Conservation (phyloP, 2,888 invertebrate genomes). For the Hemaris fuciformis region DNA sequence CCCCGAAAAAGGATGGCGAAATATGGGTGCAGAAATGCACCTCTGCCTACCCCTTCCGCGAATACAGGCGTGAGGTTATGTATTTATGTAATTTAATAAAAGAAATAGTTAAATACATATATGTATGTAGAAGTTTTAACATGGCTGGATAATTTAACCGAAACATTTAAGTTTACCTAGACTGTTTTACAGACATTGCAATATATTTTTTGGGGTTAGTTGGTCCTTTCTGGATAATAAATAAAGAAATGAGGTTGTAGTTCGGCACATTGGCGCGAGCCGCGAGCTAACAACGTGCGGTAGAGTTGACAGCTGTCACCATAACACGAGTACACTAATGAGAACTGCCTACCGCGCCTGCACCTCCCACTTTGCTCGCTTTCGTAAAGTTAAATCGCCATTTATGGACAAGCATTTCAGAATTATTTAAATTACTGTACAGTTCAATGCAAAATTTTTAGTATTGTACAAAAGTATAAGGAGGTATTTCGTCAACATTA, state of each 20-base stretch:
- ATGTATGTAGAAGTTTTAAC: no score
- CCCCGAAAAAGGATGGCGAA: no score
- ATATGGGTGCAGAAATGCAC: no score
- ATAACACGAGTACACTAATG: constrained; percentile 14
- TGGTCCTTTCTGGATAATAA: not conserved
- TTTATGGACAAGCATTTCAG: constrained; percentile 19
- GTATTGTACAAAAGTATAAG: not conserved
- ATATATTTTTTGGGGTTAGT: not conserved
- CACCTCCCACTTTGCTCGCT: constrained; percentile 9
- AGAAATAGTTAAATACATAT: no score
- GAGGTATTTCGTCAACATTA: no score
- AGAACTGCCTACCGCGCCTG: constrained; percentile 9
- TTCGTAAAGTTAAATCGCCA: not conserved
- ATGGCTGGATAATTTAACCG: no score
- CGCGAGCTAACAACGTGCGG: constrained; percentile 8
- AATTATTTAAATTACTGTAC: constrained; percentile 22
- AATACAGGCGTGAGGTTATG: no score
- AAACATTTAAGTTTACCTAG: no score
- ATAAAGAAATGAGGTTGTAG: constrained; percentile 11
- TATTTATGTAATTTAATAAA: no score
- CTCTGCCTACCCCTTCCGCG: no score
- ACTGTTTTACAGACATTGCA: no score
- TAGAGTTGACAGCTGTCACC: constrained; percentile 10
- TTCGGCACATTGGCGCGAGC: constrained; percentile 12
- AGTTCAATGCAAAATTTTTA: not conserved